These are phyloP conservation scores for Hippoglossus stenolepis DNA, from an alignment of 2,113 vertebrate genomes.

Conservation along the genomic window DNA sequence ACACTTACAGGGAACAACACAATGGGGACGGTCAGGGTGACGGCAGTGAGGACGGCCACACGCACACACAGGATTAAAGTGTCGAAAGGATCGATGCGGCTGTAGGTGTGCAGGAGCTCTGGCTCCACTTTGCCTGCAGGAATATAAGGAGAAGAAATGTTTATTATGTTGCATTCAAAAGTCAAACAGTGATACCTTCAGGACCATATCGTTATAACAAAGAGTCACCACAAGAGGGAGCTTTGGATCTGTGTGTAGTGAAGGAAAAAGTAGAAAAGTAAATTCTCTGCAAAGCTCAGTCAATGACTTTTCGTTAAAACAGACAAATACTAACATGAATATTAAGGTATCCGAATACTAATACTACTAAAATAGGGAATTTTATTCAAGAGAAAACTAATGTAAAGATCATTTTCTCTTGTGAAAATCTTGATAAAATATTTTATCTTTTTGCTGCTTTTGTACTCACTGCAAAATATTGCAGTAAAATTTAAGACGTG, in stretches of 20 bases:
- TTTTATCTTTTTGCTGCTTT: too few relatives aligned
- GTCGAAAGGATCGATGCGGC: constrained; percentile 90
- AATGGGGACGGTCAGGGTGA: constrained; percentile 96
- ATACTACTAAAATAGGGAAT: neutral
- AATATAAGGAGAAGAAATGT: neutral
- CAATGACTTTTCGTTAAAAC: neutral
- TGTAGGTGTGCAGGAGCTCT: constrained; percentile 96
- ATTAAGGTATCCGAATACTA: too few relatives aligned
- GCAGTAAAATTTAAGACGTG: too few relatives aligned
- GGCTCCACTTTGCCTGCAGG: constrained; percentile 88
- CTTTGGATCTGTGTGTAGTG: neutral
- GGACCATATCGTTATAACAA: neutral
- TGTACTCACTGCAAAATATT: too few relatives aligned
- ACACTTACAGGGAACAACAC: constrained; percentile 95
- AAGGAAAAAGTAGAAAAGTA: neutral
- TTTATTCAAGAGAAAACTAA: too few relatives aligned
- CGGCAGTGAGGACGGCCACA: constrained; percentile 94
- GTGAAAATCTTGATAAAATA: too few relatives aligned
- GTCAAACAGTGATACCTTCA: too few relatives aligned
- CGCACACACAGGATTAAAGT: constrained; percentile 95
- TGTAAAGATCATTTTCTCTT: too few relatives aligned
- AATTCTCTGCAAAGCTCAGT: neutral
- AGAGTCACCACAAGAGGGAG: constrained; percentile 54
- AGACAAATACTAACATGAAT: neutral
- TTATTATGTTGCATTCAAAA: neutral